These are phyloP conservation scores for Galerucella nymphaeae DNA, from an alignment of 2,888 invertebrate genomes.

Conservation along the genomic window DNA sequence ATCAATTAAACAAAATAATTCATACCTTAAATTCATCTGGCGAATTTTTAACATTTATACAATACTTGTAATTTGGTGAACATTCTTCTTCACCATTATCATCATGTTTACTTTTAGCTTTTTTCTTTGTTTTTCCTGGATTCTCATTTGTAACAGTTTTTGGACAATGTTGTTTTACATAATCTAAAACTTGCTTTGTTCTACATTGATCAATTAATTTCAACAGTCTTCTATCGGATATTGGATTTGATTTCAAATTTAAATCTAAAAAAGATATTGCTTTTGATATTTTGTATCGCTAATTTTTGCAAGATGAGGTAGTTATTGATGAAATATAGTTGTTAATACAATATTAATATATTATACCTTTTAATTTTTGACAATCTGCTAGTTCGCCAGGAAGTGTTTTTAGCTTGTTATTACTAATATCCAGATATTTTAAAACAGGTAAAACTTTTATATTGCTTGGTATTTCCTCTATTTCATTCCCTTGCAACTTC, in stretches of 20 bases:
- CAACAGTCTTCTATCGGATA: slow-evolving; percentile 77
- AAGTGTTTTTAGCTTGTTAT: slow-evolving; percentile 74
- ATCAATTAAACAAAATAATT: neutral
- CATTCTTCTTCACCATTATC: slow-evolving; percentile 45
- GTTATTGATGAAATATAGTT: neutral
- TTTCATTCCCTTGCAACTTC: slow-evolving; percentile 73
- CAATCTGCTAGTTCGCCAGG: slow-evolving; percentile 78
- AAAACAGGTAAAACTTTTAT: slow-evolving; percentile 71
- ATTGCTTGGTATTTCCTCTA: slow-evolving; percentile 71
- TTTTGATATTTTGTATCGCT: no score
- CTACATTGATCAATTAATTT: slow-evolving; percentile 82
- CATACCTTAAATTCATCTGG: slow-evolving; percentile 47
- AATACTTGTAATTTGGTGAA: slow-evolving; percentile 56
- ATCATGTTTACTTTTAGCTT: slow-evolving; percentile 56
- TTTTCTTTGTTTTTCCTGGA: slow-evolving; percentile 59
- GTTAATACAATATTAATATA: neutral
- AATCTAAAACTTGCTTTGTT: slow-evolving; percentile 81
- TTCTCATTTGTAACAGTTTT: slow-evolving; percentile 53
- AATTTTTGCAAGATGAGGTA: no score
- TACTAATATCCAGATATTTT: slow-evolving; percentile 77
- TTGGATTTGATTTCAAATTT: slow-evolving; percentile 78
- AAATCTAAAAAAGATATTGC: slow-evolving; percentile 68
- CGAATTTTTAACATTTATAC: slow-evolving; percentile 57
- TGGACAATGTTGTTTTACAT: slow-evolving; percentile 75
- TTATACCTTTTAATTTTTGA: slow-evolving; percentile 76